Percentiles rank a stretch among this genome's conserved stretches.
Conservation (phyloP, 2,113 vertebrate species). For the Bubo blakistoni region DNA sequence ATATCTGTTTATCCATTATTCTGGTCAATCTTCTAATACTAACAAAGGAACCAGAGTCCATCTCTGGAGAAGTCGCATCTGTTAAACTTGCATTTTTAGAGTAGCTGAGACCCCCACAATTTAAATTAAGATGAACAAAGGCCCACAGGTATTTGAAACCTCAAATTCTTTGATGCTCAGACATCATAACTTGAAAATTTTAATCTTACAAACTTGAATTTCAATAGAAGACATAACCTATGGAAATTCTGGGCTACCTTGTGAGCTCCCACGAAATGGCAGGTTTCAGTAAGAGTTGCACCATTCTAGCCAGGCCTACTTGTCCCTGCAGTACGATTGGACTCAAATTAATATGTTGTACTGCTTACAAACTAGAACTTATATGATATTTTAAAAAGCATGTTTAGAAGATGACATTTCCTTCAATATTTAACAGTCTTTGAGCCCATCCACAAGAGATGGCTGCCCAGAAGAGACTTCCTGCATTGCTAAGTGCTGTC, state of each 20-base stretch:
- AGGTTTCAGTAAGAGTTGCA: not conserved
- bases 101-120: not conserved
- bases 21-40: not conserved
- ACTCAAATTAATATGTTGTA: not conserved
- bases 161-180: not conserved
- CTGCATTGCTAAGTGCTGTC: not conserved
- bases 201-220: not conserved
- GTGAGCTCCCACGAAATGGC: not conserved
- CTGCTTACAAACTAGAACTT: not conserved
- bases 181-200: accelerated
- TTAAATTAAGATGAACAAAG: not conserved
- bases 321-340: not conserved
- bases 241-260: not conserved
- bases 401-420: not conserved
- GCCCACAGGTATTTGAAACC: not conserved
- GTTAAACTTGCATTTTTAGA: not conserved
- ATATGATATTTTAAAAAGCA: accelerated
- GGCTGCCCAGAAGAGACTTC: not conserved
- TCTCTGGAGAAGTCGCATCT: not conserved
- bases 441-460: not conserved
- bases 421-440: not conserved
- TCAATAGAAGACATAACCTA: not conserved
- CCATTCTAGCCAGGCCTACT: not conserved
- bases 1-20: not conserved
- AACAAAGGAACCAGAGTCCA: not conserved